Base-by-base conservation (phyloP, 2,113 vertebrate genomes). In the Cnemophilus loriae region DNA sequence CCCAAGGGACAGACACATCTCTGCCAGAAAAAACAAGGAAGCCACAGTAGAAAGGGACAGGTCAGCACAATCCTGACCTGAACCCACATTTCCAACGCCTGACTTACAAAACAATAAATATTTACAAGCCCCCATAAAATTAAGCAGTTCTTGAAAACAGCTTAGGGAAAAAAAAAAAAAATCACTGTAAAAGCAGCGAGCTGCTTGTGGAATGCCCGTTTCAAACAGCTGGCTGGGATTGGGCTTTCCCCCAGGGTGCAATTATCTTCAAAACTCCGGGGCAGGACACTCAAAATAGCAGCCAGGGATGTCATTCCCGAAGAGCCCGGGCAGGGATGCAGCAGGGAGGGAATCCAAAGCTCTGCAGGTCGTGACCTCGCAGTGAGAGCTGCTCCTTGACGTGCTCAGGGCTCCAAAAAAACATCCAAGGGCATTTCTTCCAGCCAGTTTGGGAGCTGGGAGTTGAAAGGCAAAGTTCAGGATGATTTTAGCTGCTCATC, bases 221-320 rank as follows among this genome's bases (percentile, higher is more conserved):
- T 35, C 32, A 82, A 89, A 71, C 23, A 88, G 60, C 85, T 70
- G 64, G 14, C 55, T 88, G 65, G 44, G 76, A 27, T 67, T 79
- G 28, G 55, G 33, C 55, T 68, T 60, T 95, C 95, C 89, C 89
- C 95, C 47, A 52, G 92, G 86, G 92, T 87, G 63, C 93, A 96
- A 97, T 96, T 97, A 97, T 46, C 77, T 53, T 30, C 67, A 14
- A 60, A 90, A 78, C 18, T 53, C 57, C 14, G 2, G 76, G 71
- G 82, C 52, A 84, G 74, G 75, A 46, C 27, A 18, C 42, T 74
- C 18, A 21, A 28, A 93, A 80, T 6, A 80, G 67, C 77, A 8
- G 70, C 39, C 14, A 2, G 52, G 37, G 83, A 18, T 88, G 76
- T 60, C 79, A 42, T 10, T 71, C 63, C 26, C n/a, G 37, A 6